Percentiles rank a stretch among this genome's conserved stretches.
phyloP scores from a whole-genome alignment of 1,140 invertebrate species.

The Sycobia sp. region DNA sequence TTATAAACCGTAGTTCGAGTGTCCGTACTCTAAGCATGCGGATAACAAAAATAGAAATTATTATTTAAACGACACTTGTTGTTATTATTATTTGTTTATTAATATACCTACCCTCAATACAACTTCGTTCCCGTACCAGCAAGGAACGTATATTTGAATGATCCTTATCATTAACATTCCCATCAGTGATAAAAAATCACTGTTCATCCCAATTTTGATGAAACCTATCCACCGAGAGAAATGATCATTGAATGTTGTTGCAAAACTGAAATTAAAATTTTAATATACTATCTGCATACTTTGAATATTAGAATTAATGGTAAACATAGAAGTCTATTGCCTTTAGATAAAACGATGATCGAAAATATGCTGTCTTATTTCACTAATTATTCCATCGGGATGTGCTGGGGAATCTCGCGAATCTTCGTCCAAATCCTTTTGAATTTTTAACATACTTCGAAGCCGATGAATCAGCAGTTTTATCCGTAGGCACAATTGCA shows the following conservation, averaged over 20 bases:
- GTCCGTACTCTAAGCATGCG: too few relatives aligned
- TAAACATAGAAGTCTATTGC: not conserved
- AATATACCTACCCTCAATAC: slow-evolving; percentile 11
- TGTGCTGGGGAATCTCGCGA: not conserved
- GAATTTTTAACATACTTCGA: not conserved
- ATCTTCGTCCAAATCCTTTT: not conserved
- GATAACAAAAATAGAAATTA: too few relatives aligned
- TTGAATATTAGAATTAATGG: too few relatives aligned
- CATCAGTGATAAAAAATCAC: not conserved
- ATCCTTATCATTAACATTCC: not conserved
- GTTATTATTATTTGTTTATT: too few relatives aligned
- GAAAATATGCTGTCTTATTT: not conserved
- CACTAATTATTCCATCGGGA: not conserved
- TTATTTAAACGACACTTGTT: too few relatives aligned
- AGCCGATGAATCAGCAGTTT: slow-evolving; percentile 20
- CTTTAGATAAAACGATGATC: slow-evolving; percentile 7
- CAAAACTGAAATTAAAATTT: not conserved
- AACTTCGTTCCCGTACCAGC: slow-evolving; percentile 27
- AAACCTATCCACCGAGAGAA: not conserved
- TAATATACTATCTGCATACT: too few relatives aligned
- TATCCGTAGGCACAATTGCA: not conserved
- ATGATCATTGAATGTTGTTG: not conserved
- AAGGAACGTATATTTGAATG: slow-evolving; percentile 21
- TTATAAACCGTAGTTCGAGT: too few relatives aligned
- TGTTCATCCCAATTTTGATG: not conserved